Evolutionary conservation across 2,888 invertebrate genomes (phyloP).

Genomic region (Phengaris alcon): DNA sequence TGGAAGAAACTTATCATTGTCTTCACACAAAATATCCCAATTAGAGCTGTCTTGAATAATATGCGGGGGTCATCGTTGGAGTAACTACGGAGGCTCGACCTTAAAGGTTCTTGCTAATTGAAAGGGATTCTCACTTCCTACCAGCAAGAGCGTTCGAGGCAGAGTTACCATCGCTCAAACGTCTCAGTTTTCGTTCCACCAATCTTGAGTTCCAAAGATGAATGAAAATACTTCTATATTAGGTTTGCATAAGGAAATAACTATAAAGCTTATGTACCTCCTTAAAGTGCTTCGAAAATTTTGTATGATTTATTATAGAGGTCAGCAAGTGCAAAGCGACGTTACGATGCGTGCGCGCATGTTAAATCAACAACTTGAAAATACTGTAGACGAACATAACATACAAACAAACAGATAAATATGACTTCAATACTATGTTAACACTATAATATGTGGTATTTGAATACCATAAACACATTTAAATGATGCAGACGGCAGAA

Average conservation of each 20-base stretch:
- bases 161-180: not conserved
- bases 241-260: no score
- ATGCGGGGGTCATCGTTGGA: not conserved
- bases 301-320: not conserved
- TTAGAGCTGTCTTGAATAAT: not conserved
- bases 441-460: not conserved
- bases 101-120: conserved; percentile 17
- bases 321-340: not conserved
- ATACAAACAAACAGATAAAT: not conserved
- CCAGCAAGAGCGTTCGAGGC: conserved; percentile 6
- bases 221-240: not conserved
- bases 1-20: no score
- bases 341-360: not conserved
- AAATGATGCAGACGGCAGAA: conserved; percentile 3
- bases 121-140: conserved; percentile 4
- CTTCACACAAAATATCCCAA: not conserved
- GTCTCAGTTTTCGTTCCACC: not conserved
- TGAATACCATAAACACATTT: not conserved
- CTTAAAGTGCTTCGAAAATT: not conserved
- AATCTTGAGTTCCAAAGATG: not conserved
- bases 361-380: not conserved
- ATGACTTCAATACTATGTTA: not conserved
- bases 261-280: not conserved
- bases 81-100: not conserved
- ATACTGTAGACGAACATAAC: not conserved